Evolutionary conservation across 1,140 invertebrate species (phyloP).

Genomic region (Cydia fagiglandana): DNA sequence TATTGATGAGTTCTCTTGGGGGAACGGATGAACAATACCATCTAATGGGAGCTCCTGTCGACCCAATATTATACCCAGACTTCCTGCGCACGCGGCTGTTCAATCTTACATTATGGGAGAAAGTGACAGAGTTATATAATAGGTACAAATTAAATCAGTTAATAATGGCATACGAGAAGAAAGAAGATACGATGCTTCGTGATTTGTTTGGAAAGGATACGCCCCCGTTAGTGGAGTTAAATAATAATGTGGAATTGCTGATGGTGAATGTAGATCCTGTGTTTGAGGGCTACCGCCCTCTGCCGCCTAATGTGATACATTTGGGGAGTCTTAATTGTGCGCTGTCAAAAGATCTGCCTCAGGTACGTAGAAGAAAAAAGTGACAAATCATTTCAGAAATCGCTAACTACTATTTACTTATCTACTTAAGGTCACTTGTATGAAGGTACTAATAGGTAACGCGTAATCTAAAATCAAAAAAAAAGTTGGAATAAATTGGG

Average conservation of each 20-base stretch:
- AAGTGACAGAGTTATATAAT: conserved; percentile 11
- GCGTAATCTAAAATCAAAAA: too few species aligned
- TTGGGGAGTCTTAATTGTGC: conserved; percentile 68
- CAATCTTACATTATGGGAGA: conserved; percentile 32
- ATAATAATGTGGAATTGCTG: not conserved
- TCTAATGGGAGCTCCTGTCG: not conserved
- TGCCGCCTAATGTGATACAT: conserved; percentile 49
- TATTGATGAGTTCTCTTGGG: conserved; percentile 21
- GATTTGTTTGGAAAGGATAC: not conserved
- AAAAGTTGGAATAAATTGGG: too few species aligned
- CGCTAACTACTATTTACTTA: too few species aligned
- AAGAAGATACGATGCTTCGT: not conserved
- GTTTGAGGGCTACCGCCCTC: not conserved
- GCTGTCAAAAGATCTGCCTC: conserved; percentile 48
- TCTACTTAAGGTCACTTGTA: too few species aligned
- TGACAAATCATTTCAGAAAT: too few species aligned
- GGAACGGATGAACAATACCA: not conserved
- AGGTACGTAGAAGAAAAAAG: too few species aligned
- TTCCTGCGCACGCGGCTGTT: not conserved
- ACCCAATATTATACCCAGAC: conserved; percentile 10
- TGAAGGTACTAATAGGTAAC: too few species aligned
- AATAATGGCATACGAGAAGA: not conserved
- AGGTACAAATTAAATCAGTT: not conserved
- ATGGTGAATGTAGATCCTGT: not conserved
- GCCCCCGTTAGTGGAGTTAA: not conserved